These are phyloP conservation scores for Eulimnadia texana DNA, from an alignment of 1,140 invertebrate genomes.

Conservation along the genomic window DNA sequence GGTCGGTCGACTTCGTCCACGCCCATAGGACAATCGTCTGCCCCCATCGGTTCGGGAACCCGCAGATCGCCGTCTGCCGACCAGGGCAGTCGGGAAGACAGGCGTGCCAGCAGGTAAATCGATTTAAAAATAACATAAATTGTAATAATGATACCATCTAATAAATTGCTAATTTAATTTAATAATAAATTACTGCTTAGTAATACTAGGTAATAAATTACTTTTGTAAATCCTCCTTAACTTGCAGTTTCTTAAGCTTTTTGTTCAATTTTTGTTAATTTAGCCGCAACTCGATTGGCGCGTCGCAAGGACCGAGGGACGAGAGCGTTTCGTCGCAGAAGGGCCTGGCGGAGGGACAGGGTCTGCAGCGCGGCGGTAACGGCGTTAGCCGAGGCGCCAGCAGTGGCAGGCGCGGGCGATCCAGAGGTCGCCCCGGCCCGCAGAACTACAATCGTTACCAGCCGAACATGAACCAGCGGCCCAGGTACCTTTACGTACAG, in stretches of 20 bases:
- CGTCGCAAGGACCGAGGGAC: slow-evolving; percentile 25
- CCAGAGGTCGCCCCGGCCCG: slow-evolving; percentile 23
- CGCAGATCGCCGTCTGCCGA: slow-evolving; percentile 68
- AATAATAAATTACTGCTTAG: not conserved
- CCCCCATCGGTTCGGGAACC: slow-evolving; percentile 24
- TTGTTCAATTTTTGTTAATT: not conserved
- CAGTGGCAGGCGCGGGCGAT: slow-evolving; percentile 21
- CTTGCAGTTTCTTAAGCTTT: not conserved
- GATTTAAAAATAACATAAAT: not conserved
- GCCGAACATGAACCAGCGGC: slow-evolving; percentile 13
- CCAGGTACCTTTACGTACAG: too few relatives aligned
- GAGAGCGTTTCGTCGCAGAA: not conserved
- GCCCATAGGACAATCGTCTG: not conserved
- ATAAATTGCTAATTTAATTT: not conserved
- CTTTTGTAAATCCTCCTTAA: not conserved
- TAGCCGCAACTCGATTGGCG: slow-evolving; percentile 20
- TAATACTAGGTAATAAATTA: not conserved
- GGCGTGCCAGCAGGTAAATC: slow-evolving; percentile 5
- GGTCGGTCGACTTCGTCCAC: slow-evolving; percentile 1
- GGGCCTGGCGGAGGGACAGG: slow-evolving; percentile 16
- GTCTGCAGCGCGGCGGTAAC: slow-evolving; percentile 14
- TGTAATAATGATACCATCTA: not conserved
- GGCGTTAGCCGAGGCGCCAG: slow-evolving; percentile 9
- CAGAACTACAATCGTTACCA: slow-evolving; percentile 21
- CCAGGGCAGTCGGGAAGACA: slow-evolving; percentile 41